Evolutionary conservation across 2,888 invertebrate genomes (phyloP), one percentile per base, ranked within the genome.

Genomic region (Antheraea assamensis): DNA sequence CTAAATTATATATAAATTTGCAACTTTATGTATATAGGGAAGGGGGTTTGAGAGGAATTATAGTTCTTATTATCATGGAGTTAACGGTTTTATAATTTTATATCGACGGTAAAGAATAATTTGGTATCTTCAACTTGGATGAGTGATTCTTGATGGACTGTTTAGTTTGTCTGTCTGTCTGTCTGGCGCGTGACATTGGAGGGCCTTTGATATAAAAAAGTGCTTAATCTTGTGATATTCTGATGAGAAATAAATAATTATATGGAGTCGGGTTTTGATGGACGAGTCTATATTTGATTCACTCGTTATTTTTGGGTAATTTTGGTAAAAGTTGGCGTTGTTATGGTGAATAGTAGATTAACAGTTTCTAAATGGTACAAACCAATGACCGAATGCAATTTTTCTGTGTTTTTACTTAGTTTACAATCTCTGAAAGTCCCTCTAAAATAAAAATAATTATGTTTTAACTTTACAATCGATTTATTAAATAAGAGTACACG

Each of bases 1-100:
- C 82, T 58, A 88, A 88, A 88, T 88, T 88, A 84, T 83, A 85
- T 78, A 79, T 79, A 79, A 71, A 76, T 68, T 71, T 77, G 71
- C 72, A 68, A 24, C 42, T 31, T 73, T 70, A 73, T 27, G 66
- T 49, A 35, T 19, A 70, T 71, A 61, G 64, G 74, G 42, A 35
- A 70, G 66, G 24, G 49, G 19, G 27, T n/a, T 74, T 24, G 10
- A 3, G 24, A 55, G n/a, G 73, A 1, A 78, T 73, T 76, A 64
- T 82, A 47, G 74, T 77, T 73, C 74, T 78, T 84, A 78, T 64
- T 7, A 0, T 0, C 0, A 31, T 61, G 3, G 55, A 2, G 8
- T 55, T 77, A 81, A 77, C 76, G 75, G 15, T 47, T 15, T 19
- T 0, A 4, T 17, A 21, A 24, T 68, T 19, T n/a, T 71, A 1